These are phyloP conservation scores for Nyctibius bracteatus DNA, from an alignment of 2,113 vertebrate genomes.

Conservation along the genomic window DNA sequence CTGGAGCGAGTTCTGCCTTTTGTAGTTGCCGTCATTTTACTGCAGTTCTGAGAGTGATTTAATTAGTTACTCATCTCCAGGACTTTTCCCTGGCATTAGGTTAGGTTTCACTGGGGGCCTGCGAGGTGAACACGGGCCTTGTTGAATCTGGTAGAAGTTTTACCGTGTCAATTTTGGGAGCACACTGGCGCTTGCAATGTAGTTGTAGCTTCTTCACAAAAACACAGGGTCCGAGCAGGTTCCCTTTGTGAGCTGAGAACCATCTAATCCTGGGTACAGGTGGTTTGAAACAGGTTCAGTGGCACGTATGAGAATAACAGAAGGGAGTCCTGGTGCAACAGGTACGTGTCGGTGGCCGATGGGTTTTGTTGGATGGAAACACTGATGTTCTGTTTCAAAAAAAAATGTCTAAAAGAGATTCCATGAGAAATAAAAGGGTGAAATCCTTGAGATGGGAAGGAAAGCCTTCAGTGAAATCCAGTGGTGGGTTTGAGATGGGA, in stretches of 20 bases:
- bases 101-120: not conserved
- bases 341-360: not conserved
- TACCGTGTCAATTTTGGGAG: not conserved
- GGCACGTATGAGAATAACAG: not conserved
- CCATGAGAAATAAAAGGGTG: not conserved
- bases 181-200: rapidly evolving
- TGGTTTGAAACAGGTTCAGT: not conserved
- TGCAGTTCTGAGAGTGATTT: not conserved
- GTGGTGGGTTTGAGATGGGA: not conserved
- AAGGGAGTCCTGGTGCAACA: not conserved
- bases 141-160: not conserved
- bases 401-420: not conserved
- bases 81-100: not conserved
- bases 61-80: constrained; percentile 2
- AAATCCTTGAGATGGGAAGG: not conserved
- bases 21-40: not conserved
- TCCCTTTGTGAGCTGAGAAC: not conserved
- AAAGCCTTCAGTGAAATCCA: not conserved
- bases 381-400: not conserved
- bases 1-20: not conserved
- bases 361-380: not conserved
- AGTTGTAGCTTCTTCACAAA: not conserved
- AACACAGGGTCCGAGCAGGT: not conserved
- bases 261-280: rapidly evolving
- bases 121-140: not conserved